phyloP scores from a whole-genome alignment of 2,113 vertebrate genomes.

The Chauna torquata region DNA sequence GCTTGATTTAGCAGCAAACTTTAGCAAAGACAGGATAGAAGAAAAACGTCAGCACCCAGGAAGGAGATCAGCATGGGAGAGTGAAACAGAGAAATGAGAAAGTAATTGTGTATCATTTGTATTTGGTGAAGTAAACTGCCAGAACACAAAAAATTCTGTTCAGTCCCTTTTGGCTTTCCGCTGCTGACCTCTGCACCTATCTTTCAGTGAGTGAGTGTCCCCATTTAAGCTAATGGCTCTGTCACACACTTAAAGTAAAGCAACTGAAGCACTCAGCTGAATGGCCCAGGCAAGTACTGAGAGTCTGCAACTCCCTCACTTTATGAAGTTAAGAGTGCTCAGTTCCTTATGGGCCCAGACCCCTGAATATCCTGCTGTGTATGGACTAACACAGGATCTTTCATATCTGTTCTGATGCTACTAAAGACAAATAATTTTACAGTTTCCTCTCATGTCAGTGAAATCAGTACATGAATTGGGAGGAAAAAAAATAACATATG shows the following conservation, averaged over 20 bases:
- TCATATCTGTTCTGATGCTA: not conserved
- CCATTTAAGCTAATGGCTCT: not conserved
- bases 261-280: not conserved
- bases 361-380: not conserved
- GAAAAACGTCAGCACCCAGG: conserved; percentile 91
- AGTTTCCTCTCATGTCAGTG: not conserved
- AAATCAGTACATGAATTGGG: not conserved
- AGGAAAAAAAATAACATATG: not conserved
- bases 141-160: not conserved
- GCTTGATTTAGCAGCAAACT: conserved; percentile 80
- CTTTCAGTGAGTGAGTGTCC: not conserved
- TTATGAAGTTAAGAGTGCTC: not conserved
- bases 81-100: conserved; percentile 78
- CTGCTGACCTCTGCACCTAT: conserved; percentile 1
- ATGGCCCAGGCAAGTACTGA: not conserved
- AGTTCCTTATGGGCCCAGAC: not conserved
- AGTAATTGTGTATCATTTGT: not conserved
- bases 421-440: not conserved
- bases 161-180: not conserved
- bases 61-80: conserved; percentile 75
- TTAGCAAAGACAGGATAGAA: conserved; percentile 73
- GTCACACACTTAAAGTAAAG: not conserved
- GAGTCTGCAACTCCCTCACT: not conserved
- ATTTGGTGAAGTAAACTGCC: not conserved
- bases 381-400: not conserved